These are phyloP conservation scores for Cliona cf. orientalis DNA, from an alignment of 37 sponge, comb jelly and placozoan species.

Conservation along the genomic window DNA sequence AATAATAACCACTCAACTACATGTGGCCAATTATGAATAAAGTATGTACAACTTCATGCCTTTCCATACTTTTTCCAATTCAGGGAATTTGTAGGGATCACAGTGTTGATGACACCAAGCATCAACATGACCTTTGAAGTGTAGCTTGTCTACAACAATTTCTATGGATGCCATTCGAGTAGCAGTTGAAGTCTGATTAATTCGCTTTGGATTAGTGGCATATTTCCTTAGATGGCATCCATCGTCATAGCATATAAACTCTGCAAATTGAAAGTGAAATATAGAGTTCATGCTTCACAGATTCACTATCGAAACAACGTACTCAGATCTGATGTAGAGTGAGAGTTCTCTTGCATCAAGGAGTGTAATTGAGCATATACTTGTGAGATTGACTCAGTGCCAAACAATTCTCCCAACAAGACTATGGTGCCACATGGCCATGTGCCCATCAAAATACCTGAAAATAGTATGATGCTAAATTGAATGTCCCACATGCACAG, in stretches of 20 bases:
- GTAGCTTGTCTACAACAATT: slow-evolving; percentile 54
- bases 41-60: no score
- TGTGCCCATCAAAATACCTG: slow-evolving; percentile 31
- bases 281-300: no score
- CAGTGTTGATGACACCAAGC: slow-evolving; percentile 50
- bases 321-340: background rate
- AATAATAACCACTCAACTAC: no score
- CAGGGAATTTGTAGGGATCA: slow-evolving; percentile 12
- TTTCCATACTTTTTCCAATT: slow-evolving; percentile 17
- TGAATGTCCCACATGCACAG: background rate
- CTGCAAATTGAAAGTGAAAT: no score
- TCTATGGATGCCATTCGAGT: background rate
- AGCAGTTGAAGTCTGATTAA: background rate
- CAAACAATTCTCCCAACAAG: slow-evolving; percentile 20
- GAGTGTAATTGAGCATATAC: slow-evolving; percentile 23
- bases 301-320: background rate
- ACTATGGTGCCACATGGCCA: slow-evolving; percentile 53
- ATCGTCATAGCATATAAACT: no score
- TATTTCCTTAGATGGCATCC: slow-evolving; percentile 42
- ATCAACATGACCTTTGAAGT: slow-evolving; percentile 53
- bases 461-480: background rate
- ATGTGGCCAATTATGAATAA: no score
- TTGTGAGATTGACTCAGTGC: slow-evolving; percentile 34
- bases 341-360: slow-evolving; percentile 4
- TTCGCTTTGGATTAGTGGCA: slow-evolving; percentile 24